Evolutionary conservation across 64 coral and sea anemone species (phyloP).

Genomic region (Montipora efflorescens): DNA sequence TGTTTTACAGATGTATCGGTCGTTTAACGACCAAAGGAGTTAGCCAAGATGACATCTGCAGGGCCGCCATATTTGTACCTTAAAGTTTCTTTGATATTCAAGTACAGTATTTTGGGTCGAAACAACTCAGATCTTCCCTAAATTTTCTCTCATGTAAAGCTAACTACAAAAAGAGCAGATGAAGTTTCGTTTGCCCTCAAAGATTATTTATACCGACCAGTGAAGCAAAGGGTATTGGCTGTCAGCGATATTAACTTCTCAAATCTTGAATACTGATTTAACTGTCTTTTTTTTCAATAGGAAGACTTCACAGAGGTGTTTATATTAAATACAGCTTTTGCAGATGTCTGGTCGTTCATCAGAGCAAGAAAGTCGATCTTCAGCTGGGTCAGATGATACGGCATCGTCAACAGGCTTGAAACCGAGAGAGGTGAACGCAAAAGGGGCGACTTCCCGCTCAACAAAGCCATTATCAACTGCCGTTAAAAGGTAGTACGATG

Average conservation of each 20-base stretch:
- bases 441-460: slow-evolving; percentile 5
- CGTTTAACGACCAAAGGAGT: neutral
- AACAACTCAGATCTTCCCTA: neutral
- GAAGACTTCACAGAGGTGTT: neutral
- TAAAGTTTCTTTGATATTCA: slow-evolving; percentile 5
- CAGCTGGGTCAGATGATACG: slow-evolving; percentile 3
- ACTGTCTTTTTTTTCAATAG: neutral
- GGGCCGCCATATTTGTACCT: slow-evolving; percentile 37
- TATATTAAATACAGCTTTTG: slow-evolving; percentile 34
- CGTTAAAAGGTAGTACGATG: slow-evolving; percentile 31
- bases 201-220: neutral
- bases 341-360: slow-evolving; percentile 41
- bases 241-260: neutral
- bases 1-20: neutral
- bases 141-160: neutral
- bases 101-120: neutral
- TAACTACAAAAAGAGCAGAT: neutral
- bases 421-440: neutral
- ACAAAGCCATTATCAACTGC: slow-evolving; percentile 32
- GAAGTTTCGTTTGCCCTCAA: neutral
- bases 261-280: slow-evolving; percentile 7
- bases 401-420: neutral
- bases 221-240: neutral
- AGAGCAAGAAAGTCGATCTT: neutral
- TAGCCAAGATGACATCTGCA: slow-evolving; percentile 4